Base-by-base conservation (phyloP, 2,113 vertebrate species). In the Mugil cephalus region DNA sequence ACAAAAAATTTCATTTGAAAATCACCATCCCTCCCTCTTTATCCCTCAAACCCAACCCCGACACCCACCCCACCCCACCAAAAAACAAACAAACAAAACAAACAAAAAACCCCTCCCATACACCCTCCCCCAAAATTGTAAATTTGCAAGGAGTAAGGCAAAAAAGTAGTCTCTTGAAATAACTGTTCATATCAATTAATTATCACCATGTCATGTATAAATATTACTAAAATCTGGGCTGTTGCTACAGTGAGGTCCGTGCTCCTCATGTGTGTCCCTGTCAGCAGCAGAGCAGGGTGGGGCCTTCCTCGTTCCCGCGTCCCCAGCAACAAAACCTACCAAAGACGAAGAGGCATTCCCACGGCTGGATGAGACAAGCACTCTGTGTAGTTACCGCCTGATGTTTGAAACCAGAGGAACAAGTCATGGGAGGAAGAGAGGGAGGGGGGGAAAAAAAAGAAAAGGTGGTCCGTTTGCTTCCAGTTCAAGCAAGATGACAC, bases 121-220 rank as follows among this genome's bases (percentile, higher is more conserved):
- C 24, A 30, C 24, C 2, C 3, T 5, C 24, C 64, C 17, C 36
- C 79, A 73, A 30, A 54, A 48, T 87, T 89, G 69, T 90, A 92
- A 90, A 93, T 93, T 93, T 93, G 87, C 88, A 87, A 91, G 83
- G 82, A 93, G 86, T 94, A 94, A 95, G 93, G 93, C 91, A 94
- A 84, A 91, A 79, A 88, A 82, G 78, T 89, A 85, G 86, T 91
- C 77, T 82, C 46, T 89, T 82, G 74, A 86, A 88, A 88, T 84
- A 87, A 77, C 80, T 84, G 48, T 84, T 88, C 75, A 87, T 80
- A 91, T 89, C 83, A 84, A 84, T 82, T 84, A 86, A 87, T 89
- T 84, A 86, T 83, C 86, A 88, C 61, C 83, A 83, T 85, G 55
- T 86, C 74, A 76, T 80, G 82, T 92, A 91, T 89, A 92, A 93